Evolutionary conservation across 2,888 invertebrate species (phyloP).

Genomic region (Eristalinus sepulchralis): DNA sequence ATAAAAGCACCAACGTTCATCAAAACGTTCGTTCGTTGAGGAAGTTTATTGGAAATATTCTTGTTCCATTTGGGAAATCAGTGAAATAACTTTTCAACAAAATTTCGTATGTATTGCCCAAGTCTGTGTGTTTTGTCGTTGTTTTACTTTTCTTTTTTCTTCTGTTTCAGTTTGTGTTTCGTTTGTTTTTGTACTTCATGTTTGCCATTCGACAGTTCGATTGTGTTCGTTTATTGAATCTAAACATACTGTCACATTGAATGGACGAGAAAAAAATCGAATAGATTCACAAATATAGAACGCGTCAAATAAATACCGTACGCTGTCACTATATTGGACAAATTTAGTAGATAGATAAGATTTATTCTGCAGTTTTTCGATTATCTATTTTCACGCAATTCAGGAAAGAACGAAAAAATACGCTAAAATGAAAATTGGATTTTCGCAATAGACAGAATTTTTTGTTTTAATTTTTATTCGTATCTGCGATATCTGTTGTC

Average conservation of each 20-base stretch:
- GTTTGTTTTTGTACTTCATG: constrained; percentile 28
- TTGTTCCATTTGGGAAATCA: constrained; percentile 74
- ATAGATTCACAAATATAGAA: neutral
- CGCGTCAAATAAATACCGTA: neutral
- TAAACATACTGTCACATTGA: constrained; percentile 31
- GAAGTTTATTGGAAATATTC: constrained; percentile 67
- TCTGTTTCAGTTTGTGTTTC: constrained; percentile 14
- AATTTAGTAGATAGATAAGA: constrained; percentile 28
- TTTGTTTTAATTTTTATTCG: neutral
- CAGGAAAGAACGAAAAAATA: neutral
- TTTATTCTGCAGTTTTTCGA: constrained; percentile 18
- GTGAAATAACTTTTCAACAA: constrained; percentile 71
- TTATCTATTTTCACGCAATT: constrained; percentile 44
- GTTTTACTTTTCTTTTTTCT: constrained; percentile 25
- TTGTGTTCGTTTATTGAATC: constrained; percentile 31
- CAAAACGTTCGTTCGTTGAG: constrained; percentile 58
- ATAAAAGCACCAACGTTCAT: constrained; percentile 45
- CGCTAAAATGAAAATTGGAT: constrained; percentile 31
- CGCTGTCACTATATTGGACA: neutral
- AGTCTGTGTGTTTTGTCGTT: constrained; percentile 19
- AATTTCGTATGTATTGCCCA: neutral
- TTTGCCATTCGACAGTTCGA: constrained; percentile 44
- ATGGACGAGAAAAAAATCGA: neutral
- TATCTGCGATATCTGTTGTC: too few relatives aligned
- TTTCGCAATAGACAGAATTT: neutral